These are phyloP conservation scores for Montipora foliosa DNA, from an alignment of 64 coral and sea anemone genomes.

Conservation along the genomic window DNA sequence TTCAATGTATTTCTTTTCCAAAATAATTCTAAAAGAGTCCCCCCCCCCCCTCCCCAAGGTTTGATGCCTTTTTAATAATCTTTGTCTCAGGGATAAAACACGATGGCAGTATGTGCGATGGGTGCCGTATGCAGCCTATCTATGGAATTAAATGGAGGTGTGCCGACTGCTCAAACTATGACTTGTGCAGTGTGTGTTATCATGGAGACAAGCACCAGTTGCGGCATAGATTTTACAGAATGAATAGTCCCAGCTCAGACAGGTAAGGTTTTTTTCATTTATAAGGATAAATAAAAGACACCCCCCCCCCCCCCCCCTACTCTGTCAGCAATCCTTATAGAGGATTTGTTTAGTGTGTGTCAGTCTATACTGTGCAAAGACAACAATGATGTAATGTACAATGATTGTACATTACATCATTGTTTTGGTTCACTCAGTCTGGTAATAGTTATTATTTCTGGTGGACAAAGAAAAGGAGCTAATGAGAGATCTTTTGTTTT, in stretches of 20 bases:
- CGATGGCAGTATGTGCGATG: slow-evolving; percentile 97
- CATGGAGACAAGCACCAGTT: slow-evolving; percentile 97
- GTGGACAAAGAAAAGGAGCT: too few relatives aligned
- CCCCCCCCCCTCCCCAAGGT: too few relatives aligned
- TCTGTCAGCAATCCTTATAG: too few relatives aligned
- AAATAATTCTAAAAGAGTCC: too few relatives aligned
- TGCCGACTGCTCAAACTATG: slow-evolving; percentile 95
- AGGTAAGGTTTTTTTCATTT: slow-evolving; percentile 45
- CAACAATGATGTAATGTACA: too few relatives aligned
- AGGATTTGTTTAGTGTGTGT: too few relatives aligned
- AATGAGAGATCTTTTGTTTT: too few relatives aligned
- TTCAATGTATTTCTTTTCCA: too few relatives aligned
- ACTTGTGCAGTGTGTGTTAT: slow-evolving; percentile 95
- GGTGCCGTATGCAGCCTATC: slow-evolving; percentile 96
- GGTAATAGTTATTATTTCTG: too few relatives aligned
- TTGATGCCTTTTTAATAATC: neutral
- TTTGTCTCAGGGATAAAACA: slow-evolving; percentile 80
- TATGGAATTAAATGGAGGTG: slow-evolving; percentile 98
- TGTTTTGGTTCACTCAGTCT: neutral
- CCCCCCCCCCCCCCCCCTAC: too few relatives aligned
- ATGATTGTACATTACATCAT: neutral
- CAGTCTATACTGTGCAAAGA: too few relatives aligned
- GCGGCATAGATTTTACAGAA: slow-evolving; percentile 94
- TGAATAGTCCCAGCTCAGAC: slow-evolving; percentile 77
- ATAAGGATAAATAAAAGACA: too few relatives aligned